Conservation (phyloP, 2,888 invertebrate species). For the Kryphioiulus occultus region DNA sequence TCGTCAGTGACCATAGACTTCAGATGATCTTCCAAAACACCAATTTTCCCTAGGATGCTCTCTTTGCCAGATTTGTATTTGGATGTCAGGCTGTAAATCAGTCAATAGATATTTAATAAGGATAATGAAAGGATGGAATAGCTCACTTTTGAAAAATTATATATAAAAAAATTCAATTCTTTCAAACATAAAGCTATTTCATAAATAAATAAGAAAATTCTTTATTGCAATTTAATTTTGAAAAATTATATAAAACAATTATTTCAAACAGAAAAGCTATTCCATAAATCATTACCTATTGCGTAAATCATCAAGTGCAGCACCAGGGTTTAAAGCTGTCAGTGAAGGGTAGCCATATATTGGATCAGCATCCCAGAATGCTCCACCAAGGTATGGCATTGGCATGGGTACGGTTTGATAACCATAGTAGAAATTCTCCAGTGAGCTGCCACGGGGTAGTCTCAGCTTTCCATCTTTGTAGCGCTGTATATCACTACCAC, state of each 20-base stretch:
- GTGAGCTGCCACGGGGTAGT: neutral
- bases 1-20: conserved; percentile 25
- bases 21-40: conserved; percentile 42
- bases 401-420: neutral
- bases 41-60: conserved; percentile 39
- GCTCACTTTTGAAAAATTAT: neutral
- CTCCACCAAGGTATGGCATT: neutral
- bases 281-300: conserved; percentile 24
- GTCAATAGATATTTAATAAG: neutral
- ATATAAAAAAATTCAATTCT: neutral
- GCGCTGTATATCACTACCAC: neutral
- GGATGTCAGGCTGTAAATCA: conserved; percentile 29
- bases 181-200: neutral
- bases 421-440: neutral
- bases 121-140: neutral
- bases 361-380: conserved; percentile 43
- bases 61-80: conserved; percentile 50
- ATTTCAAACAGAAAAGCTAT: too few relatives aligned
- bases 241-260: too few relatives aligned
- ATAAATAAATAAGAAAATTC: too few relatives aligned
- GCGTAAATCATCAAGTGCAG: conserved; percentile 46
- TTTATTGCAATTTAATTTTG: too few relatives aligned
- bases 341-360: neutral
- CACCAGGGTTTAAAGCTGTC: conserved; percentile 41
- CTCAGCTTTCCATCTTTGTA: neutral